Evolutionary conservation across 1,140 invertebrate species (phyloP).

Genomic region (Drosophila tropicalis): DNA sequence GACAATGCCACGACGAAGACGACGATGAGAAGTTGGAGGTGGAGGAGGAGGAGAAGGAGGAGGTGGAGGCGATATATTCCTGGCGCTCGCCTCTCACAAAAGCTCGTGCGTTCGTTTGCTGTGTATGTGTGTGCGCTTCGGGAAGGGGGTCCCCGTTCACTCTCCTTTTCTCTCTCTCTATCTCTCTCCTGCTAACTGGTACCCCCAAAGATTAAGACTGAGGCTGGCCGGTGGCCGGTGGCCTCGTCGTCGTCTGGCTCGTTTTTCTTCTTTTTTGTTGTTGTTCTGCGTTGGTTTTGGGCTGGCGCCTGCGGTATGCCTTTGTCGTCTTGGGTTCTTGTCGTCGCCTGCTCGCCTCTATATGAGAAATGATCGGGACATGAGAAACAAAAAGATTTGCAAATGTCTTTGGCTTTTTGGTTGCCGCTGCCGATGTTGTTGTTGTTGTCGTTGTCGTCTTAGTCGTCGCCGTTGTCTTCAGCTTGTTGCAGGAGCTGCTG

Average conservation of each 20-base stretch:
- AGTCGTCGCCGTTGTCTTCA: conserved; percentile 11
- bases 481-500: neutral
- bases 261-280: conserved; percentile 32
- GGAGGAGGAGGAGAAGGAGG: too few species aligned
- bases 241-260: conserved; percentile 45
- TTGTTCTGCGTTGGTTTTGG: conserved; percentile 42
- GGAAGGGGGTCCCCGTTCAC: too few species aligned
- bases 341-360: conserved; percentile 66
- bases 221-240: conserved; percentile 36
- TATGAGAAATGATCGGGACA: conserved; percentile 83
- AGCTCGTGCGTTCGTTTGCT: conserved; percentile 47
- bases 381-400: conserved; percentile 83
- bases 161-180: neutral
- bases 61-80: conserved; percentile 1
- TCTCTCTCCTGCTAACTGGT: neutral
- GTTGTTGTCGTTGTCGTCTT: conserved; percentile 8
- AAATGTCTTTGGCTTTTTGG: conserved; percentile 80
- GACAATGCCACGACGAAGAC: conserved; percentile 63
- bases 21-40: too few species aligned
- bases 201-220: conserved; percentile 26
- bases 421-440: conserved; percentile 52
- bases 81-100: conserved; percentile 51
- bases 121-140: conserved; percentile 9
- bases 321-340: conserved; percentile 70
- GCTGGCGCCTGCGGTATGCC: conserved; percentile 82